Evolutionary conservation across 2,797 vertebrate species (phyloP).

Genomic region (Hafferia zeledoni): DNA sequence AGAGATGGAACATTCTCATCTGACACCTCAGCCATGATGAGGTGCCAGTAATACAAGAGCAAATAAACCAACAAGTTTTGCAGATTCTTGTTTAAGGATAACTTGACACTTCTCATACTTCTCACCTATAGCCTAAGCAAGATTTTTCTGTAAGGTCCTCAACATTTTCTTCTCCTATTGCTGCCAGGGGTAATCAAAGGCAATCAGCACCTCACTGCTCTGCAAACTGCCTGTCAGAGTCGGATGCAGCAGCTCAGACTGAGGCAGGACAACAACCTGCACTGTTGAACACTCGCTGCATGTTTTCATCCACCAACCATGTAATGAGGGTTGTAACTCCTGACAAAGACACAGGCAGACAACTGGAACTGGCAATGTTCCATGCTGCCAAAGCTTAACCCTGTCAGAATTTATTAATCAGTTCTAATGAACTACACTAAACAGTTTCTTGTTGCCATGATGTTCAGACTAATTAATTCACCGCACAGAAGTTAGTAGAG

Average conservation of each 20-base stretch:
- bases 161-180: not conserved
- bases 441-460: not conserved
- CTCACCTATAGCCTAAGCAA: not conserved
- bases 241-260: not conserved
- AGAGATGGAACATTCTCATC: not conserved
- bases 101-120: not conserved
- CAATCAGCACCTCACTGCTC: not conserved
- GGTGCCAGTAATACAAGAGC: not conserved
- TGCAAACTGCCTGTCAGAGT: not conserved
- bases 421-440: not conserved
- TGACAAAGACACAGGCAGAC: not conserved
- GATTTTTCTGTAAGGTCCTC: not conserved
- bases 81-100: not conserved
- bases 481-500: not conserved
- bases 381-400: not conserved
- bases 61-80: not conserved
- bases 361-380: not conserved
- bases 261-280: not conserved
- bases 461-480: not conserved
- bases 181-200: not conserved
- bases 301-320: not conserved
- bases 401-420: slow-evolving; percentile 17
- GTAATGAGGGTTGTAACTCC: not conserved
- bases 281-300: not conserved
- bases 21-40: not conserved